These are phyloP conservation scores for Camptogramma bilineatum DNA, from an alignment of 2,888 invertebrate genomes.

Conservation along the genomic window DNA sequence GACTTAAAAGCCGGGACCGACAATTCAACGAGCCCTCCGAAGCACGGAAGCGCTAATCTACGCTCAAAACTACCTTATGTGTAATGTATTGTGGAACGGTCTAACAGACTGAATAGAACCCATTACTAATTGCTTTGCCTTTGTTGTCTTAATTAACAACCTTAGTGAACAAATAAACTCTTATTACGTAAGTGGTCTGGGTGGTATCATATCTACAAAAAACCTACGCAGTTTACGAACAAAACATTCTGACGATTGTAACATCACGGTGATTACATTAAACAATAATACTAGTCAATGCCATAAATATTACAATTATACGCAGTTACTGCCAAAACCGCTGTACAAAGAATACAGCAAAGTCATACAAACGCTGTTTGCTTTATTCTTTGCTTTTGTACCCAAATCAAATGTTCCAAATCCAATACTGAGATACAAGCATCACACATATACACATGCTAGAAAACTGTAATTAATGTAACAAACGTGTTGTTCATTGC, in stretches of 20 bases:
- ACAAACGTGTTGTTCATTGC: slow-evolving; percentile 78
- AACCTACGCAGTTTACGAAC: slow-evolving; percentile 37
- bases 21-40: no score
- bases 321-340: slow-evolving; percentile 25
- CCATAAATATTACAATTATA: slow-evolving; percentile 34
- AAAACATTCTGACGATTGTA: slow-evolving; percentile 38
- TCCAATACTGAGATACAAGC: slow-evolving; percentile 38
- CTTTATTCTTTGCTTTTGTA: slow-evolving; percentile 32
- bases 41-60: not conserved
- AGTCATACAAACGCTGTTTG: slow-evolving; percentile 31
- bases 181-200: not conserved
- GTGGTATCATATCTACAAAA: slow-evolving; percentile 45
- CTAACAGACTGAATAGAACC: not conserved
- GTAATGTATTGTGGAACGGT: not conserved
- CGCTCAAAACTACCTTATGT: not conserved
- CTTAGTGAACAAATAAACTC: not conserved
- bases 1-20: no score
- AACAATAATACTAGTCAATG: slow-evolving; percentile 22
- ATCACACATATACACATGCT: slow-evolving; percentile 63
- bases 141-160: not conserved
- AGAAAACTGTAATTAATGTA: slow-evolving; percentile 62
- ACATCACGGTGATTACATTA: slow-evolving; percentile 38
- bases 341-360: slow-evolving; percentile 38
- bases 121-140: not conserved
- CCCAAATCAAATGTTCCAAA: slow-evolving; percentile 1